Conservation (phyloP, 2,797 vertebrate species). For the Poeciliopsis presidionis region DNA sequence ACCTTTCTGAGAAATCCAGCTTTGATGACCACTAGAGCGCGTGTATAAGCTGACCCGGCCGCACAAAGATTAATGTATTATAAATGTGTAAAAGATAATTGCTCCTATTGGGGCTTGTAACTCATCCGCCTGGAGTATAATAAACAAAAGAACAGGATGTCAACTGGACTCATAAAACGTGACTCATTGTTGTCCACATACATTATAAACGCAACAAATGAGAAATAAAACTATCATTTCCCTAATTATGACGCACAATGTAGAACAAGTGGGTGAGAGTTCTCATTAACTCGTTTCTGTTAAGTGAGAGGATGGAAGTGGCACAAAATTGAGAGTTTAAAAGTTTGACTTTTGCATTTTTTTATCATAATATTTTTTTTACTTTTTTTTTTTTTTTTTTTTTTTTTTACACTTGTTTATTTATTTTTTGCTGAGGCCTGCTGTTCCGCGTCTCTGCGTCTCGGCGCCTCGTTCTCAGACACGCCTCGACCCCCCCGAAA, state of each 20-base stretch:
- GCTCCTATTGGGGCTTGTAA: background rate
- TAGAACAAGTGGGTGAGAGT: background rate
- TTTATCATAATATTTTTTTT: too few species aligned
- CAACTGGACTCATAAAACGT: background rate
- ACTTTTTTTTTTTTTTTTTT: background rate
- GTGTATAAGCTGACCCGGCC: background rate
- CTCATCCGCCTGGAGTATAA: background rate
- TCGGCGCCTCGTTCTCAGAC: conserved; percentile 19
- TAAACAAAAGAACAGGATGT: background rate
- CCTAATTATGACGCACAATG: background rate
- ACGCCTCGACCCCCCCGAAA: conserved; percentile 36
- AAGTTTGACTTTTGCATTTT: too few species aligned
- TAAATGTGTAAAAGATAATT: background rate
- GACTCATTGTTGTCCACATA: background rate
- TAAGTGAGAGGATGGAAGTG: background rate
- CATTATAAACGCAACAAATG: background rate
- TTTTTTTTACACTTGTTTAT: background rate
- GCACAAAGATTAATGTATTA: background rate
- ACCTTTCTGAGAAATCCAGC: background rate
- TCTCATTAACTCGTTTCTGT: background rate
- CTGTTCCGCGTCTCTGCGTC: background rate
- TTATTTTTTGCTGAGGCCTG: background rate
- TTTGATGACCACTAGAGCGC: conserved; percentile 24
- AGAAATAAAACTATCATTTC: background rate
- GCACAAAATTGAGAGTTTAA: background rate